Percentiles rank a stretch among this genome's conserved stretches.
These are phyloP conservation scores for Melanogrammus aeglefinus DNA, from an alignment of 2,797 vertebrate genomes.

Conservation along the genomic window DNA sequence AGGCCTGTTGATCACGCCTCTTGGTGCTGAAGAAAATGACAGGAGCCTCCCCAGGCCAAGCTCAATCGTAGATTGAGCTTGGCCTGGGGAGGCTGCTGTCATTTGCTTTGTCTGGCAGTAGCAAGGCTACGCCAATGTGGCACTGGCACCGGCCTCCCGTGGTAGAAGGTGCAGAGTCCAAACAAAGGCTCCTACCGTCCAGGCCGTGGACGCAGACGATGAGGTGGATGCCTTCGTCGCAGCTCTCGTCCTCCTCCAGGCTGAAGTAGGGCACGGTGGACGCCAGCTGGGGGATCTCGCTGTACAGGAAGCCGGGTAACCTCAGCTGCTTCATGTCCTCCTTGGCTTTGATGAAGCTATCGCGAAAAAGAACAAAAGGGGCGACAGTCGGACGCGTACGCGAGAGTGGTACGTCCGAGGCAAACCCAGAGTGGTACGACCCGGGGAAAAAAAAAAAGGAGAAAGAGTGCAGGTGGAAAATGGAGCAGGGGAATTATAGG, in stretches of 20 bases:
- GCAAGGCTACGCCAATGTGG: too few species aligned
- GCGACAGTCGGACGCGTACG: too few species aligned
- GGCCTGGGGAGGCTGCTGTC: too few species aligned
- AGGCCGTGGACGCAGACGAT: conserved; percentile 96
- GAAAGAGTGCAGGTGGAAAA: too few species aligned
- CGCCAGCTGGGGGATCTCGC: conserved; percentile 87
- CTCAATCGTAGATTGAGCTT: too few species aligned
- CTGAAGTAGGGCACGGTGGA: conserved; percentile 94
- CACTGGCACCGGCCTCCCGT: background rate
- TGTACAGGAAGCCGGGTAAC: conserved; percentile 95
- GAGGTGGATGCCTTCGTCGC: conserved; percentile 92
- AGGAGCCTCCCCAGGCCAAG: too few species aligned
- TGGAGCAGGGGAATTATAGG: too few species aligned
- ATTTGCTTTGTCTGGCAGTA: too few species aligned
- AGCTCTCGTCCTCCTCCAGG: conserved; percentile 86
- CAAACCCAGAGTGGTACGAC: too few species aligned
- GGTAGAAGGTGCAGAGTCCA: background rate
- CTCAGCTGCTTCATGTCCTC: conserved; percentile 91
- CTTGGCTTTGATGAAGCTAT: conserved; percentile 91
- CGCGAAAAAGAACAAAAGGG: background rate
- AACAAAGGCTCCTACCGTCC: conserved; percentile 77
- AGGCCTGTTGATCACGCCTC: too few species aligned
- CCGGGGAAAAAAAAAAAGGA: too few species aligned
- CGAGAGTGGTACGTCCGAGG: background rate
- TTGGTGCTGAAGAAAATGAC: too few species aligned